Percentiles rank a stretch among this genome's conserved stretches.
Evolutionary conservation across 2,113 vertebrate species (phyloP).

Genomic region (Xenopus laevis): DNA sequence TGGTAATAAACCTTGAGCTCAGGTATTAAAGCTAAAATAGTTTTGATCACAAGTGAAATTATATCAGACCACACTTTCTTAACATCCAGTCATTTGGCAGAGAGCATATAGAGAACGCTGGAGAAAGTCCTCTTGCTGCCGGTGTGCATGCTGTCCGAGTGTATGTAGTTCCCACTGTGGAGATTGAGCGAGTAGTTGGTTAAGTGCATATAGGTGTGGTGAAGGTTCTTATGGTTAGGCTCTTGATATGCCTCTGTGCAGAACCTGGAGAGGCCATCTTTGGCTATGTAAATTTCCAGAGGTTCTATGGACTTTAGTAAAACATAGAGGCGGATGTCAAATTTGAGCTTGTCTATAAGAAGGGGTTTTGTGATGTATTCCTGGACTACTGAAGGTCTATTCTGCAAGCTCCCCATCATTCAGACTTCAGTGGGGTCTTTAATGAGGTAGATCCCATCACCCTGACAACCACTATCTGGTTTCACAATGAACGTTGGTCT

Average conservation of each 20-base stretch:
- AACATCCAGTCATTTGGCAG: slow-evolving; percentile 84
- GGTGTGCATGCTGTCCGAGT: slow-evolving; percentile 84
- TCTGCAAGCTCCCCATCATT: slow-evolving; percentile 66
- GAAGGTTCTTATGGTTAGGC: slow-evolving; percentile 86
- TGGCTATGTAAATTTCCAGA: slow-evolving; percentile 93
- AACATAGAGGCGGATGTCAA: slow-evolving; percentile 95
- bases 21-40: slow-evolving; percentile 86
- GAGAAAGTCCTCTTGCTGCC: slow-evolving; percentile 95
- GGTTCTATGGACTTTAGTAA: slow-evolving; percentile 88
- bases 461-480: slow-evolving; percentile 91
- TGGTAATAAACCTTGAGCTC: slow-evolving; percentile 92
- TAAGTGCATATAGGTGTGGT: slow-evolving; percentile 93
- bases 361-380: slow-evolving; percentile 91
- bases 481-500: slow-evolving; percentile 94
- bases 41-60: slow-evolving; percentile 93
- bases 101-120: slow-evolving; percentile 83
- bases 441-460: slow-evolving; percentile 97
- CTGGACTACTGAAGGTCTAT: slow-evolving; percentile 86
- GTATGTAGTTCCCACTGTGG: slow-evolving; percentile 89
- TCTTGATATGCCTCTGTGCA: slow-evolving; percentile 97
- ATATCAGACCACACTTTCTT: slow-evolving; percentile 96
- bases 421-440: slow-evolving; percentile 83
- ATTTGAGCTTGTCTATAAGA: slow-evolving; percentile 93
- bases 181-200: slow-evolving; percentile 96
- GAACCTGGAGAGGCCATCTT: slow-evolving; percentile 92